phyloP scores from a whole-genome alignment of 2,797 vertebrate genomes.

The Triplophysa yarkandensis region DNA sequence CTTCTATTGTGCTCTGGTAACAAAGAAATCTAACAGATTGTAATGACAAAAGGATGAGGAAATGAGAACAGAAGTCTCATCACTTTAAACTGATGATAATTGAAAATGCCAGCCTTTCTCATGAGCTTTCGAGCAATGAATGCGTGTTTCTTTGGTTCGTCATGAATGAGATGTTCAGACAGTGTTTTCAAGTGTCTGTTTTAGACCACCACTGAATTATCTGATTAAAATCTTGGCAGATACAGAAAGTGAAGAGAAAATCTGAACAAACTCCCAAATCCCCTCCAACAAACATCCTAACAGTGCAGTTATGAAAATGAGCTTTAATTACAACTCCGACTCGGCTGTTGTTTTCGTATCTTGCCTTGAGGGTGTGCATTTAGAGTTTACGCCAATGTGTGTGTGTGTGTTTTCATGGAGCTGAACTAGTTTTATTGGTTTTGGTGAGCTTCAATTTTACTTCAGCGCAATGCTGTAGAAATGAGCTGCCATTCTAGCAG shows the following conservation, averaged over 20 bases:
- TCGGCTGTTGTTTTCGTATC: slow-evolving; percentile 35
- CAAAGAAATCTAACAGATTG: too few relatives aligned
- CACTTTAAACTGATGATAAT: too few relatives aligned
- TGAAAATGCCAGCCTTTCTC: neutral
- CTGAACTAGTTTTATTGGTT: slow-evolving; percentile 57
- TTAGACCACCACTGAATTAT: neutral
- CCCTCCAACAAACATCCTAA: slow-evolving; percentile 28
- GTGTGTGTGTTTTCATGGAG: slow-evolving; percentile 34
- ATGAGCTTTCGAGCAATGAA: neutral
- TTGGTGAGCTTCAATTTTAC: slow-evolving; percentile 69
- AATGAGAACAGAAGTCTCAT: too few relatives aligned
- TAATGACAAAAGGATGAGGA: too few relatives aligned
- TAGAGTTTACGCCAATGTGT: slow-evolving; percentile 6
- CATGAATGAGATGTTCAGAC: neutral
- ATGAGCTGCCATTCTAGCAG: slow-evolving; percentile 73
- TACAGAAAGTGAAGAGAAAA: neutral
- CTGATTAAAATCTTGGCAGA: slow-evolving; percentile 8
- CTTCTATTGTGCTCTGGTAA: too few relatives aligned
- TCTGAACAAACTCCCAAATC: slow-evolving; percentile 27
- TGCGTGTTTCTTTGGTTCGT: neutral
- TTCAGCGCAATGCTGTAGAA: slow-evolving; percentile 68
- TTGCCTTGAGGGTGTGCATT: slow-evolving; percentile 34
- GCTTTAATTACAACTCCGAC: slow-evolving; percentile 34
- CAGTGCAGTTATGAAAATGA: slow-evolving; percentile 28
- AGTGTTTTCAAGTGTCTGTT: neutral